These are phyloP conservation scores for Antrozous pallidus DNA, from an alignment of 2,797 vertebrate genomes.

Conservation along the genomic window DNA sequence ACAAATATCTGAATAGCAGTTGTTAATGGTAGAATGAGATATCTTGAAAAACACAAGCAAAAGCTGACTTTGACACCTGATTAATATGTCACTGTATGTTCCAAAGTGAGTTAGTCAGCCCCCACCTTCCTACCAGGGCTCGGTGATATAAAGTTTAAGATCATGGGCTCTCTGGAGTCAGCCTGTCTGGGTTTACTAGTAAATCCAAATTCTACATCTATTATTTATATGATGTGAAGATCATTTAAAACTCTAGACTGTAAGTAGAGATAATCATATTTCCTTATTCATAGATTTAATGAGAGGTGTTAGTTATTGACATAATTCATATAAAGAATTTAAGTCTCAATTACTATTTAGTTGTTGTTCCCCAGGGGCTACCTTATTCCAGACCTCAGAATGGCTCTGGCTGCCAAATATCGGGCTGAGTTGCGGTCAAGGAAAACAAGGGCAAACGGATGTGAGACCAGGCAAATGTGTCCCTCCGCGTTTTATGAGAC, in stretches of 20 bases:
- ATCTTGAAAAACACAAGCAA: constrained; percentile 37
- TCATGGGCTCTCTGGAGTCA: not conserved
- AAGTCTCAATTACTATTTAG: not conserved
- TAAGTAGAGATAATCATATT: not conserved
- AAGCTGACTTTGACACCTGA: constrained; percentile 37
- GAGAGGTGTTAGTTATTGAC: not conserved
- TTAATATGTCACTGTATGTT: not conserved
- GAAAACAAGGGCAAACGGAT: not conserved
- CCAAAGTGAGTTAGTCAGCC: not conserved
- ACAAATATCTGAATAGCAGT: constrained; percentile 47
- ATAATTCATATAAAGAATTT: not conserved
- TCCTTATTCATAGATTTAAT: not conserved
- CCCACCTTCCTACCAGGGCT: not conserved
- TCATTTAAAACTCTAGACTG: not conserved
- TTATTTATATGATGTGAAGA: not conserved
- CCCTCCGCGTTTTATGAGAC: not conserved
- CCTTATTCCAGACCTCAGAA: not conserved
- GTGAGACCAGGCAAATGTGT: not conserved
- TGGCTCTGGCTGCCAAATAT: not conserved
- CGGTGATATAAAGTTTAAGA: not conserved
- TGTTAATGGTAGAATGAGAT: not conserved
- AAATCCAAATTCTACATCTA: not conserved
- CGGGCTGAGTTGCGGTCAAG: not conserved
- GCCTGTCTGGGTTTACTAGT: not conserved
- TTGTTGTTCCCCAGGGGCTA: fast-evolving